Evolutionary conservation across 2,888 invertebrate species (phyloP), one percentile per base, ranked within the genome.

Genomic region (Zootermopsis nevadensis): DNA sequence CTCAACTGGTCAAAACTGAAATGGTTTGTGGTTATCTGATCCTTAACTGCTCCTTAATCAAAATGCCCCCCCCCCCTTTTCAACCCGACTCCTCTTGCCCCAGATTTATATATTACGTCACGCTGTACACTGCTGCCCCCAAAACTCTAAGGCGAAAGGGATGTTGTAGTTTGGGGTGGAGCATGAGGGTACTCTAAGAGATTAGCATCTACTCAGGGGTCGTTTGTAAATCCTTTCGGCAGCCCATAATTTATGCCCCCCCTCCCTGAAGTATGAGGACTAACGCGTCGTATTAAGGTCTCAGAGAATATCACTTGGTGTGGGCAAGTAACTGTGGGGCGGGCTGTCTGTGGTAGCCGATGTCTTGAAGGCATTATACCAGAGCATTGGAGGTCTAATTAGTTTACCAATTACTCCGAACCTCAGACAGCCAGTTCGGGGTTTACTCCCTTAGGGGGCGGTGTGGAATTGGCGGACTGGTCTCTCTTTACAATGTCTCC

Each of bases 381-480:
- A 48, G 48, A 48, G 19, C 48, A 48, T 48, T 48, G 53, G 24
- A 48, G 48, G 53, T 53, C 81, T 81, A 81, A 81, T 81, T 81
- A 81, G 81, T 81, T 81, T 81, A 81, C 55, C 81, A 74, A 53
- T 81, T 81, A 74, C 74, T 27, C 80, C 7, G 80, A 69, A 27
- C 48, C 48, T 48, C 48, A 48, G 19, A 48, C 48, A 48, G 48
- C 48, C 1, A 15, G 48, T 48, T 48, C 48, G 48, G 48, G 2
- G 48, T 19, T 48, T 48, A 48, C 19, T 48, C 48, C 19, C 19
- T 12, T 48, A 48, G 48, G 48, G 48, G 12, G 19, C 15, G 2
- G 48, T 15, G 42, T 48, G 10, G 15, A 10, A 48, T 8, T 15
- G 48, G 48, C 48, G 19, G 48, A 48, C 15, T 10, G 48, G 48